Evolutionary conservation across 1,140 invertebrate genomes (phyloP).

Genomic region (Ladona fulva): DNA sequence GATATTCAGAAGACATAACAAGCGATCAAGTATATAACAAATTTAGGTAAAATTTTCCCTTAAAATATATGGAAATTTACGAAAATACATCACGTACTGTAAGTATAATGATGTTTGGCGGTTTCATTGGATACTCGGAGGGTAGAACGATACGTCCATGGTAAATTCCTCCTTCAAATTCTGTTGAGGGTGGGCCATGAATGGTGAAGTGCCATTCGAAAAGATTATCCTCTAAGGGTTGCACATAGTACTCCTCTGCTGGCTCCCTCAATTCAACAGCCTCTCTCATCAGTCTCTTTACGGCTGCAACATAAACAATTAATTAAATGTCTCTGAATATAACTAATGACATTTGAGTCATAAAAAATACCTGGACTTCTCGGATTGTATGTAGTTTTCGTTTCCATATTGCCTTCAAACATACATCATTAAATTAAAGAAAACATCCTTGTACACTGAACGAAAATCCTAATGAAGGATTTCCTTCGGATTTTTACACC

Average conservation of each 20-base stretch:
- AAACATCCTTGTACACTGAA: too few species aligned
- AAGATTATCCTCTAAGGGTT: slow-evolving; percentile 88
- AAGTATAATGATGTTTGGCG: slow-evolving; percentile 87
- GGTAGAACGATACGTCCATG: slow-evolving; percentile 85
- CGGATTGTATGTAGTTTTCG: neutral
- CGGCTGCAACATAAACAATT: slow-evolving; percentile 59
- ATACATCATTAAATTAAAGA: neutral
- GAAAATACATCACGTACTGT: slow-evolving; percentile 53
- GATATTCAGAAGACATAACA: too few species aligned
- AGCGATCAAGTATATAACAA: too few species aligned
- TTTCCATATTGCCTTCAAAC: slow-evolving; percentile 13
- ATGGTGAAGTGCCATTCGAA: slow-evolving; percentile 99
- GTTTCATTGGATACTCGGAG: slow-evolving; percentile 95
- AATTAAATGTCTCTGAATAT: slow-evolving; percentile 35
- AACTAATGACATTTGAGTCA: neutral
- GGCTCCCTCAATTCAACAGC: slow-evolving; percentile 75
- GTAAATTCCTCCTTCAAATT: slow-evolving; percentile 84
- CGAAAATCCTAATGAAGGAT: too few species aligned
- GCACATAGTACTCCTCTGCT: slow-evolving; percentile 84
- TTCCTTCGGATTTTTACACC: too few species aligned
- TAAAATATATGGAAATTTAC: too few species aligned
- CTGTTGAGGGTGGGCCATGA: slow-evolving; percentile 72
- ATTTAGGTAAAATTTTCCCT: too few species aligned
- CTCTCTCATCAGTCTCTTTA: slow-evolving; percentile 89
- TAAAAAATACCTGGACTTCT: neutral